A percentile compares a stretch with the other conserved stretches of the same genome.
Conservation (phyloP, 1,140 invertebrate genomes). For the Coenobita brevimanus region DNA sequence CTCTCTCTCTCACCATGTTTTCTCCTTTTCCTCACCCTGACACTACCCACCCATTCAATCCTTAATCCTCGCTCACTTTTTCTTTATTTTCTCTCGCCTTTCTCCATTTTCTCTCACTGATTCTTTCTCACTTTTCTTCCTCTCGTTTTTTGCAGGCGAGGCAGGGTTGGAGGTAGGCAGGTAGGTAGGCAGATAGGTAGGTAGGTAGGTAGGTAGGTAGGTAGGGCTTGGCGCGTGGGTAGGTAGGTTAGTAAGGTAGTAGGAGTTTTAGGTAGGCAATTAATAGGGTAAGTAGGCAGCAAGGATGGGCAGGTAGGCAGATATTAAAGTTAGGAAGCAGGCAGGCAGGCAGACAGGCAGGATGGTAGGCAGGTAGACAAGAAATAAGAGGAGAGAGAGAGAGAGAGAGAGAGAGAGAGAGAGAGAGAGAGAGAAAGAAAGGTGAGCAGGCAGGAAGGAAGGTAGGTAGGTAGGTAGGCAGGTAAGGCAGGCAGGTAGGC, state of each 20-base stretch:
- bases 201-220: not conserved
- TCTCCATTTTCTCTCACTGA: too few species aligned
- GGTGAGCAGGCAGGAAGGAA: not conserved
- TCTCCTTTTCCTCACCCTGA: not conserved
- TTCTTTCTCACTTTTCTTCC: not conserved
- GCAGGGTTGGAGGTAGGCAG: not conserved
- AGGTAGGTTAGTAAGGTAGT: too few species aligned
- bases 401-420: not conserved
- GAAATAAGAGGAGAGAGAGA: too few species aligned
- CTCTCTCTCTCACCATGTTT: constrained; percentile 19
- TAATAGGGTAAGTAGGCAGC: too few species aligned
- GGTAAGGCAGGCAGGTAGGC: too few species aligned
- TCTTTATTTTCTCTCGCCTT: too few species aligned
- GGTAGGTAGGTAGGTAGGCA: not conserved
- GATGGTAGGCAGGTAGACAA: too few species aligned
- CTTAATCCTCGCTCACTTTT: too few species aligned
- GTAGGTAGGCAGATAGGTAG: not conserved
- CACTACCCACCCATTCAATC: not conserved
- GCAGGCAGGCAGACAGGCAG: too few species aligned
- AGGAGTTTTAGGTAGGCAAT: too few species aligned
- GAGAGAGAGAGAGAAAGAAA: not conserved
- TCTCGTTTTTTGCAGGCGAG: not conserved
- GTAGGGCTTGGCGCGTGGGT: not conserved
- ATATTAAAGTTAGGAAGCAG: not conserved
- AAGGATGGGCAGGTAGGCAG: not conserved